Base-by-base conservation (phyloP, 2,797 vertebrate genomes). In the Coreius guichenoti region DNA sequence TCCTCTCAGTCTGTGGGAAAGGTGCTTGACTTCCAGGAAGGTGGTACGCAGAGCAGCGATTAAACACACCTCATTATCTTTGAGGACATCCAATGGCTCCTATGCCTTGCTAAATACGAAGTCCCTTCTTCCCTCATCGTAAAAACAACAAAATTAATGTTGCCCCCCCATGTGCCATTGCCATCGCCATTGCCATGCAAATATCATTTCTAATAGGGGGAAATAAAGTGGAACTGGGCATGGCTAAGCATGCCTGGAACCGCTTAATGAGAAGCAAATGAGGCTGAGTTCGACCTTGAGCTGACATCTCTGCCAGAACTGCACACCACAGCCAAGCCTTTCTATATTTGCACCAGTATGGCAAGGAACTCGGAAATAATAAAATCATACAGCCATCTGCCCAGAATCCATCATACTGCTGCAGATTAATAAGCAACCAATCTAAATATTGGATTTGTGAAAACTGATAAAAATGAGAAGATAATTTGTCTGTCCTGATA, bases 341-440 rank as follows among this genome's bases (percentile, higher is more conserved):
- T 85, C 84, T 83, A 75, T 63, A 76, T 89, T 81, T 78, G 56
- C 45, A 77, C 76, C 85, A 85, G 82, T 85, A 79, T 84, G 54
- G 81, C 86, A 86, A 84, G 54, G 79, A 85, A 83, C 86, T 75
- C 65, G 82, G 43, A 88, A 85, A 85, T 89, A 88, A 89, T 89
- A 80, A 80, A 88, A 89, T 89, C 83, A 89, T 45, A 54, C 68
- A 29, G 89, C 89, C 89, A 87, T 89, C 87, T 89, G 89, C 80
- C 85, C 76, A 43, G 85, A 75, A 81, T 88, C 65, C 77, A 26
- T 82, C 81, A 83, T 81, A 80, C 86, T 84, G 78, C 84, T 82
- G 73, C 56, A 77, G 33, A 68, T 11, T 86, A 74, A 81, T 82
- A 81, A 83, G 73, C 56, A 63, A 51, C 83, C 79, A 61, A 58